These are phyloP conservation scores for Agriopis marginaria DNA, from an alignment of 2,888 invertebrate species.

Conservation along the genomic window DNA sequence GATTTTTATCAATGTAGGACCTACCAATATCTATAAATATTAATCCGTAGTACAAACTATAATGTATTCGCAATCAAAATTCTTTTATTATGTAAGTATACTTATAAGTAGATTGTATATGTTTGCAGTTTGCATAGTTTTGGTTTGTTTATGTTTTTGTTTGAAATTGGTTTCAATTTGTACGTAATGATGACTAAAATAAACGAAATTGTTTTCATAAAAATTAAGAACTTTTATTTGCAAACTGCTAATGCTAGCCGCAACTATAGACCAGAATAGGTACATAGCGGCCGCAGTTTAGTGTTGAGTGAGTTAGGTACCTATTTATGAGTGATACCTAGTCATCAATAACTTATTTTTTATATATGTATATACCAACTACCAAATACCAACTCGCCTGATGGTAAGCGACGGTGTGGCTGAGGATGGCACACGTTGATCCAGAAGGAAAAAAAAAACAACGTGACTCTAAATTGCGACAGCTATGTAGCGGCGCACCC, in stretches of 20 bases:
- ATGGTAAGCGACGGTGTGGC: too few species aligned
- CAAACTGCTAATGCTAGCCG: neutral
- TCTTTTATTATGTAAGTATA: neutral
- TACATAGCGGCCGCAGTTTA: neutral
- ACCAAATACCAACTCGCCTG: too few species aligned
- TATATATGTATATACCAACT: too few species aligned
- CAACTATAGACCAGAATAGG: neutral
- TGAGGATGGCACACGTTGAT: too few species aligned
- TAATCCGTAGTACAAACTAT: neutral
- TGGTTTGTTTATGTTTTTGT: conserved; percentile 37
- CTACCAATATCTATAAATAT: neutral
- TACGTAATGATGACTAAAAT: conserved; percentile 33
- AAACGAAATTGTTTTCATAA: conserved; percentile 44
- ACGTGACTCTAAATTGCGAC: too few species aligned
- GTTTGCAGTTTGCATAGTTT: conserved; percentile 15
- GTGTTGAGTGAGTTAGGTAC: neutral
- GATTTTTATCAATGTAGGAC: neutral
- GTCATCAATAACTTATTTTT: too few species aligned
- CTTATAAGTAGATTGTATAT: neutral
- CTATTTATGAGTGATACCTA: too few species aligned
- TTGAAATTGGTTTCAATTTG: conserved; percentile 38
- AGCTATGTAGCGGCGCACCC: too few species aligned
- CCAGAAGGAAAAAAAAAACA: too few species aligned
- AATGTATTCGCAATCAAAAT: neutral
- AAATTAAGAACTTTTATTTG: conserved; percentile 8